Percentiles rank a stretch among this genome's conserved stretches.
phyloP scores from a whole-genome alignment of 2,888 invertebrate species.

The Electrophaes corylata region DNA sequence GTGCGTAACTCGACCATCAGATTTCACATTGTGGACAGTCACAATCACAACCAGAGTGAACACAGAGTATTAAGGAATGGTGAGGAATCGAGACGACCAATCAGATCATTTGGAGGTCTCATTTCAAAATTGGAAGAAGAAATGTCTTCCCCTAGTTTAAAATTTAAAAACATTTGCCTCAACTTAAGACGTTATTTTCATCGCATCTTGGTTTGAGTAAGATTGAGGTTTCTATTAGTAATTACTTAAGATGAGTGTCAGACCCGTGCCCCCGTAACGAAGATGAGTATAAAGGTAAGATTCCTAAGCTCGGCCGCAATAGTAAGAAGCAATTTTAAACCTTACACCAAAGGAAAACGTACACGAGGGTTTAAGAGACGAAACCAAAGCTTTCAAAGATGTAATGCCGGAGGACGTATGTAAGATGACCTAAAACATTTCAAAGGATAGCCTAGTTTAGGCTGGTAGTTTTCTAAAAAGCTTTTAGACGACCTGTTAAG shows the following conservation, averaged over 20 bases:
- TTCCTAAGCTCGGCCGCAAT: not conserved
- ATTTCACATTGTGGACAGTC: constrained; percentile 25
- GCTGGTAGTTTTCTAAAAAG: constrained; percentile 1
- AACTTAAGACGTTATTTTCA: too few relatives aligned
- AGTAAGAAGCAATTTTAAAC: not conserved
- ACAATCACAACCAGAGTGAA: not conserved
- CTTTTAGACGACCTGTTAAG: not conserved
- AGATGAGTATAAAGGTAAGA: not conserved
- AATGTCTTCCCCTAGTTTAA: not conserved
- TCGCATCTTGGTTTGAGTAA: not conserved
- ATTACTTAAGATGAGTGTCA: too few relatives aligned
- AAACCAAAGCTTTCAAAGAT: constrained; percentile 5
- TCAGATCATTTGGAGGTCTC: too few relatives aligned
- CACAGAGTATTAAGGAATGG: not conserved
- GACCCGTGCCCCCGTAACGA: not conserved
- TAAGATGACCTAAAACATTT: constrained; percentile 16
- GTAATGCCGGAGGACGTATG: constrained; percentile 13
- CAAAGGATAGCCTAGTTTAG: constrained; percentile 12
- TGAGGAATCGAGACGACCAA: too few relatives aligned
- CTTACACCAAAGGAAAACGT: not conserved
- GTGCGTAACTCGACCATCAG: constrained; percentile 34
- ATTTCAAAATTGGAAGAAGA: too few relatives aligned
- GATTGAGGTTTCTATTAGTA: constrained; percentile 3
- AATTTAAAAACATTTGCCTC: too few relatives aligned
- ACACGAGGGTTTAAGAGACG: not conserved